A percentile compares a stretch with the other conserved stretches of the same genome.
Evolutionary conservation across 1,140 invertebrate species (phyloP).

Genomic region (Varroa destructor): DNA sequence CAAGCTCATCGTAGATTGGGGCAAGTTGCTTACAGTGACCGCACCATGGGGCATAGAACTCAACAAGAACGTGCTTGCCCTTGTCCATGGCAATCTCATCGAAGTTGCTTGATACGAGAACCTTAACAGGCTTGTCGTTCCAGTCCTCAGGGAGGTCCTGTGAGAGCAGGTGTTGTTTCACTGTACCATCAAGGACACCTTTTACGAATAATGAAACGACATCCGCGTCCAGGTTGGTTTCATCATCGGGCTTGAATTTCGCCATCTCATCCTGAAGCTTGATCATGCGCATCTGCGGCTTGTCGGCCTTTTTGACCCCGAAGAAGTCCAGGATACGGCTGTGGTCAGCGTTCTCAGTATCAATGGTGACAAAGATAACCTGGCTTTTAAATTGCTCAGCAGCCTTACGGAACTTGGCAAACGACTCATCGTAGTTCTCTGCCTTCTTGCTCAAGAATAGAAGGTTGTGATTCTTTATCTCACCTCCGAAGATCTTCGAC

Average conservation of each 20-base stretch:
- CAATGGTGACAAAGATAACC: constrained; percentile 83
- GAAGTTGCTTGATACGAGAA: constrained; percentile 88
- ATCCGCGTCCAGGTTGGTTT: constrained; percentile 57
- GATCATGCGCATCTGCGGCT: constrained; percentile 83
- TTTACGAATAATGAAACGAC: constrained; percentile 69
- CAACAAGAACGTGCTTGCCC: constrained; percentile 74
- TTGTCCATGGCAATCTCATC: constrained; percentile 78
- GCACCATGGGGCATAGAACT: constrained; percentile 47
- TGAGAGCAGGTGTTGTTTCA: constrained; percentile 84
- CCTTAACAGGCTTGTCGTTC: constrained; percentile 87
- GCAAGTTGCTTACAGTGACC: constrained; percentile 45
- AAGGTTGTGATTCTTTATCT: constrained; percentile 88
- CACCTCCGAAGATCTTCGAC: constrained; percentile 92
- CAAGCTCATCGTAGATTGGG: constrained; percentile 76
- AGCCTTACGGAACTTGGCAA: constrained; percentile 58
- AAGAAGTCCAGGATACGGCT: constrained; percentile 97
- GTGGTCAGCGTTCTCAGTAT: constrained; percentile 89
- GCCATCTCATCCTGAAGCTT: constrained; percentile 91
- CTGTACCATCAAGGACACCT: constrained; percentile 72
- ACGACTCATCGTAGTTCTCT: constrained; percentile 61
- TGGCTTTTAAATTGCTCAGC: constrained; percentile 79
- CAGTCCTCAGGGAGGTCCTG: constrained; percentile 92
- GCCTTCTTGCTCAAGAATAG: constrained; percentile 78
- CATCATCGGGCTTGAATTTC: constrained; percentile 81
- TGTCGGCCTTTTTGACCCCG: constrained; percentile 81